Evolutionary conservation across 2,888 invertebrate species (phyloP), one percentile per base, ranked within the genome.

Genomic region (Fabriciana adippe): DNA sequence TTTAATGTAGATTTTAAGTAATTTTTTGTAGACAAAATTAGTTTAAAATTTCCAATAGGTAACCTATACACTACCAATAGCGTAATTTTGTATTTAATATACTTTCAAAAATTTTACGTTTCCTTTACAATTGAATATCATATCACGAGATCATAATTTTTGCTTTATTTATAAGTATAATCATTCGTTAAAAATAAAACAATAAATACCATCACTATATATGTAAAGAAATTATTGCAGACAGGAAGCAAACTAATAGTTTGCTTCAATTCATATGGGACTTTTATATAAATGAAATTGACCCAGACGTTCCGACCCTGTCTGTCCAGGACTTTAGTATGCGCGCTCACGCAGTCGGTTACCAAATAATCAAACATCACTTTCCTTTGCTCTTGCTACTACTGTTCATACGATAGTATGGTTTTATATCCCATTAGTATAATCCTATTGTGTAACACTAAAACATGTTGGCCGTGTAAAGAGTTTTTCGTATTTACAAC

Each of bases 331-430:
- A 78, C 80, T 82, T 88, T 72, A 69, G 68, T 76, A 86, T 76
- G 79, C 79, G 68, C 59, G 59, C 50, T 66, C 69, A 73, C 74
- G 79, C 79, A 77, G 76, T 66, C 70, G 74, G 84, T 90, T 90
- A 90, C 89, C 86, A 87, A 89, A 90, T 85, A 83, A 80, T 81
- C 82, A 69, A 69, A 77, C 81, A 85, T 85, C 84, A 89, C 90
- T 91, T 91, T 91, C 91, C 82, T 85, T 78, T 79, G 83, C 90
- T 89, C 88, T 89, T 89, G 87, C 90, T 79, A 72, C 75, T 76
- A 63, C 59, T 69, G 62, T 63, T 63, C 61, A 21, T 41, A 48
- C 60, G 21, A 54, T 31, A 60, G 54, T 60, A 47, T 61, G 21
- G 50, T 31, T 67, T 50, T 59, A 68, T 47, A 45, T 55, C 31